Evolutionary conservation across 1,140 invertebrate species (phyloP).

Genomic region (Drosophila bocki): DNA sequence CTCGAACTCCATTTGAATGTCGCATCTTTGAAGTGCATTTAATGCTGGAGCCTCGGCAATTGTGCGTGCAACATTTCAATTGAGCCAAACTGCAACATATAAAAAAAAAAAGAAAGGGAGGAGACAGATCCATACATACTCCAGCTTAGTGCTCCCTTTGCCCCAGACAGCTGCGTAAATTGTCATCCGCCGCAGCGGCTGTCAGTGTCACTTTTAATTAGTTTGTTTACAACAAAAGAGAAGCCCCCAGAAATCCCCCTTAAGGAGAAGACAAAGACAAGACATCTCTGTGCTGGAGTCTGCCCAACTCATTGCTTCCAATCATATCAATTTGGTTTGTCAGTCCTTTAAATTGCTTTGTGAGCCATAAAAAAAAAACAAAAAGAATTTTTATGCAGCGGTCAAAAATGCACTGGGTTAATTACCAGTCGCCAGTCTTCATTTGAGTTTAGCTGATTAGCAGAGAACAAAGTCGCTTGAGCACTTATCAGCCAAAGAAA

Average conservation of each 20-base stretch:
- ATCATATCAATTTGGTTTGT: conserved; percentile 76
- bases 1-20: conserved; percentile 45
- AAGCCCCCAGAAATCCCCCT: conserved; percentile 7
- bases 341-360: conserved; percentile 64
- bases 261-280: conserved; percentile 1
- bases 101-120: conserved; percentile 10
- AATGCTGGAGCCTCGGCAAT: conserved; percentile 54
- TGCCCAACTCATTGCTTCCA: conserved; percentile 43
- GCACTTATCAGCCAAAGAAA: conserved; percentile 39
- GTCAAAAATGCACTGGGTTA: conserved; percentile 79
- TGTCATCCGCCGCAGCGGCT: conserved; percentile 65
- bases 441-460: conserved; percentile 55
- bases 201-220: conserved; percentile 83
- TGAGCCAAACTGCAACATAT: conserved; percentile 54
- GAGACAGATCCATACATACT: background rate
- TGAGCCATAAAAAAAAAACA: conserved; percentile 19
- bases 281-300: background rate
- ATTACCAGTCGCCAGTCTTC: conserved; percentile 72
- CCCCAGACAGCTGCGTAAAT: conserved; percentile 67
- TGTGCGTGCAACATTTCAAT: conserved; percentile 83
- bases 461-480: conserved; percentile 20
- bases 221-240: conserved; percentile 72
- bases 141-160: conserved; percentile 40
- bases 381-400: conserved; percentile 35
- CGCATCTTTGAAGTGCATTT: conserved; percentile 55